Percentiles rank a stretch among this genome's conserved stretches.
These are phyloP conservation scores for Pseudomugil tenellus DNA, from an alignment of 2,797 vertebrate species.

Conservation along the genomic window DNA sequence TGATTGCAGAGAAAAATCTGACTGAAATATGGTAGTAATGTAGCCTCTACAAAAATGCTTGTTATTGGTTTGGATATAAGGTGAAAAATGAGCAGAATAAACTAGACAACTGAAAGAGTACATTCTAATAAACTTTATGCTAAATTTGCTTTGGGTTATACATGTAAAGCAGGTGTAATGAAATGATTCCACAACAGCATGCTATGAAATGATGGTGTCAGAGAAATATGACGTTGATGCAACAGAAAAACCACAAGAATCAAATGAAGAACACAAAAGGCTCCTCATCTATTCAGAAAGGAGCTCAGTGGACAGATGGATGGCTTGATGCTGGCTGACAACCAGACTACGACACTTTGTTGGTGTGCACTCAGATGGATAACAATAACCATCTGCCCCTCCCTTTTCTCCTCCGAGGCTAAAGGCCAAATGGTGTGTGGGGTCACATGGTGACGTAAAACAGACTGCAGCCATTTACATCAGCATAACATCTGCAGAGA, in stretches of 20 bases:
- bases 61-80: no score
- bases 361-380: not conserved
- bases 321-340: not conserved
- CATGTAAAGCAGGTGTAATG: not conserved
- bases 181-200: not conserved
- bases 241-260: not conserved
- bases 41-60: no score
- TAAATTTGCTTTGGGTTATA: not conserved
- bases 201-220: not conserved
- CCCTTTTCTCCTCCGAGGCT: not conserved
- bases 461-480: not conserved
- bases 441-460: not conserved
- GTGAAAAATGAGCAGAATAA: no score
- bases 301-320: not conserved
- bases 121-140: not conserved
- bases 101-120: no score
- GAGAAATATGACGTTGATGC: not conserved
- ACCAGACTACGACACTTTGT: not conserved
- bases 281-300: not conserved
- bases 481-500: not conserved
- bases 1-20: no score
- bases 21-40: no score
- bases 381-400: not conserved
- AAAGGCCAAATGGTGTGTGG: not conserved
- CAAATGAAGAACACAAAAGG: not conserved